Conservation (phyloP, 2,797 vertebrate genomes). For the Pangasius sanitwongsei region DNA sequence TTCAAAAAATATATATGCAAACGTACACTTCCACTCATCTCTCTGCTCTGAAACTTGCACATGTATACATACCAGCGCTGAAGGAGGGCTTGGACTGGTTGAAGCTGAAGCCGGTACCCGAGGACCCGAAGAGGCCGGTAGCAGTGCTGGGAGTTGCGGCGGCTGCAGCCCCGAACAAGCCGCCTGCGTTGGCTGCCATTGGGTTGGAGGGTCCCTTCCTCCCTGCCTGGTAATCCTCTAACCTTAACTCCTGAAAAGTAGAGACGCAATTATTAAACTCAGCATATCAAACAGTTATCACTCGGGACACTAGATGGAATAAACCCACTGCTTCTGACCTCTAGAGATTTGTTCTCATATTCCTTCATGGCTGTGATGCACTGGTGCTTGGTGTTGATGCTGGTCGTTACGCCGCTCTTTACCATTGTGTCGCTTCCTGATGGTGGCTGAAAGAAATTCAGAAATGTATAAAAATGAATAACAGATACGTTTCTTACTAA, state of each 20-base stretch:
- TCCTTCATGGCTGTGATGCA: conserved; percentile 99
- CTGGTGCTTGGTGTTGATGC: conserved; percentile 97
- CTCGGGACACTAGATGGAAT: not conserved
- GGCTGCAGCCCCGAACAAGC: conserved; percentile 82
- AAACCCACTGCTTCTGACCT: conserved; percentile 75
- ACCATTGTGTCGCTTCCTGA: conserved; percentile 95
- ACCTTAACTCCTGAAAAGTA: conserved; percentile 82
- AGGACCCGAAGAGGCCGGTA: conserved; percentile 86
- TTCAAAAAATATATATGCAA: not conserved
- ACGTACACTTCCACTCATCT: not conserved
- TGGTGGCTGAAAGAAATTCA: conserved; percentile 78
- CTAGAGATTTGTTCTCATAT: conserved; percentile 94
- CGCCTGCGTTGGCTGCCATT: conserved; percentile 76
- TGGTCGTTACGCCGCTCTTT: conserved; percentile 92
- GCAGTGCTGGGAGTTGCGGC: conserved; percentile 82
- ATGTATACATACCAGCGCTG: conserved; percentile 75
- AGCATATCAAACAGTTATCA: not conserved
- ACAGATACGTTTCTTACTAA: not conserved
- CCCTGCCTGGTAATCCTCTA: conserved; percentile 95
- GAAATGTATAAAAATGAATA: not conserved
- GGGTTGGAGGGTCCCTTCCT: conserved; percentile 91
- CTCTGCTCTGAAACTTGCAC: not conserved
- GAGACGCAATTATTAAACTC: not conserved
- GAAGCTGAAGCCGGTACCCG: conserved; percentile 86
- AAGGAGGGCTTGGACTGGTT: conserved; percentile 88